These are phyloP conservation scores for Ardeotis arabs DNA, from an alignment of 2,113 vertebrate genomes.

Conservation along the genomic window DNA sequence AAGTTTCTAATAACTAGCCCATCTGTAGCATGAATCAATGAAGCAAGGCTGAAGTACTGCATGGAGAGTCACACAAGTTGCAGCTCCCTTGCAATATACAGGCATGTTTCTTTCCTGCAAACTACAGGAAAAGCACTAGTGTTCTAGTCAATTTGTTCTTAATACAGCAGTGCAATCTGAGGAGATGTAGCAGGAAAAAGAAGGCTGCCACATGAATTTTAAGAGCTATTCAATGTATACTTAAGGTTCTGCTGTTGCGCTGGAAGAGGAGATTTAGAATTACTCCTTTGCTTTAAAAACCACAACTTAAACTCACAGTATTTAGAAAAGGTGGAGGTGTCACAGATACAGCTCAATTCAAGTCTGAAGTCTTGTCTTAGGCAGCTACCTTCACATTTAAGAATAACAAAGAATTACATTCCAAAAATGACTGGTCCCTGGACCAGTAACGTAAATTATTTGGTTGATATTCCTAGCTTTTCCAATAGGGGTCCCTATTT, in stretches of 20 bases:
- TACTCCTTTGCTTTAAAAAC: not conserved
- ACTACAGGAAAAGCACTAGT: not conserved
- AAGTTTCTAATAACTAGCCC: not conserved
- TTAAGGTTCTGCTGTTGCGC: not conserved
- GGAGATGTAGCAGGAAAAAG: not conserved
- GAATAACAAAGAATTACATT: not conserved
- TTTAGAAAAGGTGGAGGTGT: not conserved
- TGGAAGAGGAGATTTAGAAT: not conserved
- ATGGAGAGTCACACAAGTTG: not conserved
- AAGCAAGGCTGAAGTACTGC: not conserved
- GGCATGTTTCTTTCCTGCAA: not conserved
- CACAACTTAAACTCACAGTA: not conserved
- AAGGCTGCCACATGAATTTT: not conserved
- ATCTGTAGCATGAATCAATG: not conserved
- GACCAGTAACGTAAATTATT: not conserved
- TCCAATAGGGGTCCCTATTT: constrained; percentile 27
- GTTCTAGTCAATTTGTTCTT: not conserved
- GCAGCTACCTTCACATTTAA: not conserved
- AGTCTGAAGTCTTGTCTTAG: not conserved
- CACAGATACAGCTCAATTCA: not conserved
- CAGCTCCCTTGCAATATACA: not conserved
- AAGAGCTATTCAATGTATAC: not conserved
- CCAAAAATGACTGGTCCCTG: not conserved
- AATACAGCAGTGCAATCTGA: not conserved
- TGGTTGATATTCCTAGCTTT: not conserved